Base-by-base conservation (phyloP, 2,888 invertebrate species). In the Watsonalla cultraria region DNA sequence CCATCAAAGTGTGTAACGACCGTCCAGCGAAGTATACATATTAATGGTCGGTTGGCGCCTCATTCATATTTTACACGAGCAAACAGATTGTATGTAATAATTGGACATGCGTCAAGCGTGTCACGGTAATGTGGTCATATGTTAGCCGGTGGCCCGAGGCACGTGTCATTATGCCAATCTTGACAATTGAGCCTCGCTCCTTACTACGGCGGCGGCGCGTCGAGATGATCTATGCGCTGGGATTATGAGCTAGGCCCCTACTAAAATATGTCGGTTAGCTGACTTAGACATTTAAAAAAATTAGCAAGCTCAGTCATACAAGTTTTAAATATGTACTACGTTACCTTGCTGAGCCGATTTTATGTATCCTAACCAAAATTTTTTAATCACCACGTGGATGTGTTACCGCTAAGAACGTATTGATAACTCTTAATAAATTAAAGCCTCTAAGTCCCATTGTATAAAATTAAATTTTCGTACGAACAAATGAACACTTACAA, bases 61-160 rank as follows among this genome's bases (percentile, higher is more conserved):
- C 80, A 83, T 86, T 86, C 84, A 88, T 89, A 87, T 86, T 86
- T 86, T 86, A 86, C 85, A 70, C 76, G 73, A 72, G 78, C 76
- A 76, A 83, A 84, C 79, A 86, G 81, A 87, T 86, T 84, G 86
- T 86, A 71, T 79, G 85, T 84, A 84, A 83, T 89, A 89, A 89
- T 89, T 88, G 88, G 86, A 86, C 84, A 86, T 82, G 84, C 83
- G 87, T 88, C 89, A 87, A 80, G 80, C 80, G 76, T 84, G 88
- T 86, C 83, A 80, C 76, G 75, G 80, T 87, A 88, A 90, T 90
- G 81, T 78, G 86, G 80, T 74, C 84, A 80, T 89, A 87, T 74
- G 86, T 88, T 82, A 88, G 83, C 70, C 70, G 75, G 76, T 72
- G 76, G 84, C 80, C 77, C 70, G 66, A 65, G 78, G 82, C 82